Evolutionary conservation across 2,888 invertebrate genomes (phyloP).

Genomic region (Papilio demoleus): DNA sequence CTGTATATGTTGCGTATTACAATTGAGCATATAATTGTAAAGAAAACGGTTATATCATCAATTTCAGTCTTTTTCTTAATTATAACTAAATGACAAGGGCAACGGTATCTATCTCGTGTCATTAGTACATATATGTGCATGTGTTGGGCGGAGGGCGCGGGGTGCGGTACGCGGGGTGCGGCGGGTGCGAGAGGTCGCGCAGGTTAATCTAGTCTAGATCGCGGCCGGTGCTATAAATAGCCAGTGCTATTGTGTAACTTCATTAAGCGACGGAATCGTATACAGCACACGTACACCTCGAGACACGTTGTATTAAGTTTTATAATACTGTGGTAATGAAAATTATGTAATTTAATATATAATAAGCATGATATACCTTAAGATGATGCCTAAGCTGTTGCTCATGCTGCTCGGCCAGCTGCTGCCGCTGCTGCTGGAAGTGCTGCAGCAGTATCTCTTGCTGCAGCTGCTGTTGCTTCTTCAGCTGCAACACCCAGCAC

Average conservation of each 20-base stretch:
- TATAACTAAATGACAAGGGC: not conserved
- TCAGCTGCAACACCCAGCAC: slow-evolving; percentile 86
- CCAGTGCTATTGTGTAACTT: slow-evolving; percentile 7
- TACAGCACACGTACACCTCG: not conserved
- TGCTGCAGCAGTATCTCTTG: slow-evolving; percentile 95
- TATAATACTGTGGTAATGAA: not conserved
- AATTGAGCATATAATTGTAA: not conserved
- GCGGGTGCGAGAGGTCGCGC: slow-evolving; percentile 1
- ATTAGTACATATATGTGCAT: not conserved
- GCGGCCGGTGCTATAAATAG: not conserved
- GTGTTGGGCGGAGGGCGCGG: not conserved
- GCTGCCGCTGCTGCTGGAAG: slow-evolving; percentile 95
- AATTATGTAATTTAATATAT: too few species aligned
- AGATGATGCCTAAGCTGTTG: slow-evolving; percentile 94
- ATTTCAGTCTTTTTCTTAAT: not conserved
- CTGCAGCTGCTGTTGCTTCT: slow-evolving; percentile 96
- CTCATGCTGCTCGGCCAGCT: slow-evolving; percentile 95
- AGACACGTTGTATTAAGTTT: not conserved
- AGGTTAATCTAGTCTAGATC: slow-evolving; percentile 9
- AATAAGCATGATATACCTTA: too few species aligned
- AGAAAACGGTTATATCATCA: not conserved
- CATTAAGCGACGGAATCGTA: slow-evolving; percentile 1
- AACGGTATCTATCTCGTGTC: not conserved
- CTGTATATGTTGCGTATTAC: not conserved
- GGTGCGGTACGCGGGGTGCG: not conserved